Base-by-base conservation (phyloP, 2,888 invertebrate species). In the Taphrorychus bicolor region DNA sequence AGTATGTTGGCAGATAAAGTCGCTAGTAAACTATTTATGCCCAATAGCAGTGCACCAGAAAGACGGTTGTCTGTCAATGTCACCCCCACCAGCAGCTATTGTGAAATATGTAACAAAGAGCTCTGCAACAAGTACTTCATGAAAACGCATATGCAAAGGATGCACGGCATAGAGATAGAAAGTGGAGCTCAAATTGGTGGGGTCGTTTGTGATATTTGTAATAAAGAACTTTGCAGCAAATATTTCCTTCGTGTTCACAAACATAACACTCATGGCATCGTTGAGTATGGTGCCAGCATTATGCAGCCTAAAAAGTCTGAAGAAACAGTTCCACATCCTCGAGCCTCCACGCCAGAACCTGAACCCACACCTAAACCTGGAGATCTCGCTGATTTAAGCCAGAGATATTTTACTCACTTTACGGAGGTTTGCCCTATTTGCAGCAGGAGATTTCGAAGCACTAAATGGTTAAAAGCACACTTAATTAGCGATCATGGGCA, bases 91-190 rank as follows among this genome's bases (percentile, higher is more conserved):
- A 93, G 92, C 70, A 95, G 95, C 78, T 96, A 95, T 82, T 98
- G 98, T 81, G 97, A 97, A 81, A 96, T 98, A 72, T 98, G 98
- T 84, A 97, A 98, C 85, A 98, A 98, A 83, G 97, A 98, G 84
- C 85, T 99, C 75, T 99, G 98, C 85, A 99, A 99, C 85, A 99
- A 99, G 83, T 99, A 99, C 82, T 99, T 99, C 83, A 95, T 99
- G 92, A 96, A 98, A 82, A 98, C 98, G 1, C 99, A 99, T 85
- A 98, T 98, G 95, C 92, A 97, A 80, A 91, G 97, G 80, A 98
- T 99, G 95, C 99, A 96, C 82, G 95, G 95, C 49, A 96, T 96
- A 76, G 94, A 95, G 80, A 91, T 96, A 56, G 95, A 95, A 82
- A 94, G 94, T 78, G 95, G 94, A 17, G 92, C 95, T 32, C 94